Evolutionary conservation across 2,888 invertebrate genomes (phyloP), one percentile per base, ranked within the genome.

Genomic region (Lottia scabra): DNA sequence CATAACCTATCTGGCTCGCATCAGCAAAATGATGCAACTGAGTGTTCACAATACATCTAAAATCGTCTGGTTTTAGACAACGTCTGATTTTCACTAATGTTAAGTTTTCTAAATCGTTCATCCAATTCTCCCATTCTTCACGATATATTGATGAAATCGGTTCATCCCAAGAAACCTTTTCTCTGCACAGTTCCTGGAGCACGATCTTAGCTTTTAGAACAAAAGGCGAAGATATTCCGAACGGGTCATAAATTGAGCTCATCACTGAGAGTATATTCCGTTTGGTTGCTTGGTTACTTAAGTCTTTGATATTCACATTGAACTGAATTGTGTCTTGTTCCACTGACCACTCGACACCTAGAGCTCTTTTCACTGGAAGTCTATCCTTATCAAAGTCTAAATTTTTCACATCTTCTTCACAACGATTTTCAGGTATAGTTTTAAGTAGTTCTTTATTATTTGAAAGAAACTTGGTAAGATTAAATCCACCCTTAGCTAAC

Each of bases 1-100:
- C 71, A n/a, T 27, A 70, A 8, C 69, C 71, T 1, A 16, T 27
- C 46, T 69, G 15, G n/a, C 68, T 70, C 16, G 45, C 68, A 38
- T 71, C 71, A 8, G 46, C 16, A 43, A 71, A 71, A 56, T 71
- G 71, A 46, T 71, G 71, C 13, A 71, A 38, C 27, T 70, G 46
- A 12, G 8, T 16, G 8, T 16, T 16, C 15, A 44, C 23, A 16
- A 30, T 2, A 8, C 56, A 2, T 4, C 44, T 19, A 8, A 48
- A 46, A 10, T 6, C 23, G 12, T 13, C 30, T 8, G 72, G 62
- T 16, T 70, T 71, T 15, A 71, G 19, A 38, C 71, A 71, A 8
- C 71, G n/a, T 46, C 13, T 13, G 13, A 46, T 46, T 46, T 46
- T 13, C 13, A 46, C 15, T 13, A 16, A 16, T 46, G 46, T 16